A percentile compares a stretch with the other conserved stretches of the same genome.
These are phyloP conservation scores for Cairina moschata DNA, from an alignment of 2,113 vertebrate genomes.

Conservation along the genomic window DNA sequence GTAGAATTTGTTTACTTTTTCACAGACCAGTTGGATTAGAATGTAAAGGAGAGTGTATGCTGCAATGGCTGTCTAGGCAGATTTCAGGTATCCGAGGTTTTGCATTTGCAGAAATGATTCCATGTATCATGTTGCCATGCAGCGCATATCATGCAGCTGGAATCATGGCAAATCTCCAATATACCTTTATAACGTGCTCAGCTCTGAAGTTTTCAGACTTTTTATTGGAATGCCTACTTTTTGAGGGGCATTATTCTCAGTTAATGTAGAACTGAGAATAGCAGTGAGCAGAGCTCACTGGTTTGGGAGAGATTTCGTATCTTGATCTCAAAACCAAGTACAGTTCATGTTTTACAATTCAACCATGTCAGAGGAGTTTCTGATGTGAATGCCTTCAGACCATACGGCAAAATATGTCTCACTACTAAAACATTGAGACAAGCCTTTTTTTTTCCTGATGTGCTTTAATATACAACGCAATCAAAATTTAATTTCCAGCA, in stretches of 20 bases:
- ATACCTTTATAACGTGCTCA: background rate
- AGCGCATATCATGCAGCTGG: background rate
- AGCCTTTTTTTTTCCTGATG: background rate
- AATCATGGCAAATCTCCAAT: background rate
- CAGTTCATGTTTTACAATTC: background rate
- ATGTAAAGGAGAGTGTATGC: background rate
- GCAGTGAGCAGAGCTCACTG: background rate
- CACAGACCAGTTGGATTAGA: background rate
- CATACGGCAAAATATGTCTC: background rate
- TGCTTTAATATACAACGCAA: background rate
- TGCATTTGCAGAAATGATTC: background rate
- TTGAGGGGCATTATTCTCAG: background rate
- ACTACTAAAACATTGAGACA: background rate
- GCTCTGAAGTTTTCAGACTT: background rate
- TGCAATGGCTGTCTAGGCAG: background rate
- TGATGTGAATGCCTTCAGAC: accelerated
- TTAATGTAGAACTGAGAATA: background rate
- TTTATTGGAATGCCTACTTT: background rate
- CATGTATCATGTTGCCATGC: background rate
- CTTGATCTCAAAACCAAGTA: background rate
- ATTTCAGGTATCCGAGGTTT: background rate
- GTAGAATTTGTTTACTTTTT: background rate
- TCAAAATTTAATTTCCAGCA: conserved; percentile 58
- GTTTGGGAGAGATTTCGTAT: background rate
- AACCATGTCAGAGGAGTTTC: background rate